Base-by-base conservation (phyloP, 2,113 vertebrate genomes). In the Percina caprodes region DNA sequence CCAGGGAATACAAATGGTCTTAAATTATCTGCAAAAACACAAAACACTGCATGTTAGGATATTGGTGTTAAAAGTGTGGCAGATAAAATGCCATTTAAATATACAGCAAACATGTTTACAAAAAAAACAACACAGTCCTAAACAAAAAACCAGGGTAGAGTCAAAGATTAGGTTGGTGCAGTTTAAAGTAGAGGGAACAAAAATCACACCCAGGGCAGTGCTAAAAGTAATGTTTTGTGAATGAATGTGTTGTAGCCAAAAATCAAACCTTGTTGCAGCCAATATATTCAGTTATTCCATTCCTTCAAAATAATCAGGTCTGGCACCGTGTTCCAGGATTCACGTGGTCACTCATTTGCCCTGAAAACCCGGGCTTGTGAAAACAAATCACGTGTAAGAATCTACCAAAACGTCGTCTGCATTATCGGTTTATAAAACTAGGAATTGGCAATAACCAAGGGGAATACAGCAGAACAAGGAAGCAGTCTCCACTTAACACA, bases 381-480 rank as follows among this genome's bases (percentile, higher is more conserved):
- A 74, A 88, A 75, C 39, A 74, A 61, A 80, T 71, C 39, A 74
- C 67, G 49, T 9, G 48, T 77, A 61, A 77, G 70, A 42, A 81
- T 68, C 63, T 62, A 86, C 45, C 51, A 80, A 85, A 85, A 75
- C 54, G 24, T 71, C 15, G 14, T 68, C 65, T 81, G 79, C 56
- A 49, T 78, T 56, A 70, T 46, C 46, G 15, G 74, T 72, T 81
- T 76, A 86, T 79, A 86, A 92, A 90, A 87, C 51, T 51, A 23
- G 70, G 71, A 56, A 81, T 48, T 70, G 86, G 69, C 75, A 68
- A 71, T 76, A 82, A 86, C 68, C 0, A 12, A 74, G 35, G 84
- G 72, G 54, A 65, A 66, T 83, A 86, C 90, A 88, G 83, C 84
- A 89, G 78, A 88, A 88, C 69, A 80, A 63, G 74, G 67, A 88